phyloP scores from a whole-genome alignment of 1,140 invertebrate species.

The Nebria ingens region DNA sequence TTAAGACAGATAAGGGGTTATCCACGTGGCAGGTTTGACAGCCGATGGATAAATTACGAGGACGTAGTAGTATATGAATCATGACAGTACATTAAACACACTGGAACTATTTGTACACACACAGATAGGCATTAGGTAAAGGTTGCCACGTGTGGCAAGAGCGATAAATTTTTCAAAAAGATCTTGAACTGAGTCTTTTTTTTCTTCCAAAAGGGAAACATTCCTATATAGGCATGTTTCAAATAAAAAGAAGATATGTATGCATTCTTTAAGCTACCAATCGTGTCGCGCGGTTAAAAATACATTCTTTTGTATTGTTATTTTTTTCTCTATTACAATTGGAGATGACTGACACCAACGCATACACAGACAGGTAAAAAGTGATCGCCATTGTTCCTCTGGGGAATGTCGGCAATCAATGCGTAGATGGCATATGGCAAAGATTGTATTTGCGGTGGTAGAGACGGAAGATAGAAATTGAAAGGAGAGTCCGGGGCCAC shows the following conservation, averaged over 20 bases:
- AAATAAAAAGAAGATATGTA: no score
- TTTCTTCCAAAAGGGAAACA: no score
- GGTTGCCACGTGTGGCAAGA: no score
- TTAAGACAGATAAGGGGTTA: conserved; percentile 9
- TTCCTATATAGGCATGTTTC: no score
- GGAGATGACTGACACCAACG: not conserved
- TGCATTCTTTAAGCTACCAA: no score
- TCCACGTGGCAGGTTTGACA: not conserved
- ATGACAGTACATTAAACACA: conserved; percentile 9
- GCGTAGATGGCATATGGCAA: no score
- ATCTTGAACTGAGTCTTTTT: no score
- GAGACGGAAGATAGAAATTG: not conserved
- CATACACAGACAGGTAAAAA: not conserved
- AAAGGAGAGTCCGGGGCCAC: not conserved
- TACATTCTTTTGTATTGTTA: no score
- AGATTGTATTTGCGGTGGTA: no score
- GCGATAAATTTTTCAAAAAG: conserved; percentile 4
- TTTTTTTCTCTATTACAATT: no score
- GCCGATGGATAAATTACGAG: conserved; percentile 7
- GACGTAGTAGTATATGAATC: not conserved
- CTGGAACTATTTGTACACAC: not conserved
- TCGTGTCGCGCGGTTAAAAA: no score
- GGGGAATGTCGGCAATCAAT: not conserved
- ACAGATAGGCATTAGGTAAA: no score
- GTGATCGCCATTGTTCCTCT: not conserved